Base-by-base conservation (phyloP, 1,140 invertebrate genomes). In the Euura saliciscinereae region DNA sequence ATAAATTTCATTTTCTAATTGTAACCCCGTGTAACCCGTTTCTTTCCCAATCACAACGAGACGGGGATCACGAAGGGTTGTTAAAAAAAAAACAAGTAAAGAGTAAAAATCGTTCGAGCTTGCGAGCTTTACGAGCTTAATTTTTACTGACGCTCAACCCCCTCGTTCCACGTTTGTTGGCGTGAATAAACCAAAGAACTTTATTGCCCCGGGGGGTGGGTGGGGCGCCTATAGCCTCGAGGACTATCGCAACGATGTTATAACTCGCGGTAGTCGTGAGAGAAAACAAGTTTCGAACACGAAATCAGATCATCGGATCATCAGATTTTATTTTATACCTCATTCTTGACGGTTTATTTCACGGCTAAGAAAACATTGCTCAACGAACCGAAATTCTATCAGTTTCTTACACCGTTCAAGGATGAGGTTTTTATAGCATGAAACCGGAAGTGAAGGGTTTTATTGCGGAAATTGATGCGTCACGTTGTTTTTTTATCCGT, bases 161-260 rank as follows among this genome's bases (percentile, higher is more conserved):
- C 28, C 28, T 28, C 28, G 28, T 28, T 1, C 28, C 28, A 28
- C 28, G 28, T 28, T 28, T n/a, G 51, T 59, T 59, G 51, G 13
- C 51, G 51, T 59, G 51, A n/a, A 59, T 59, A 59, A 59, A 59
- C 4, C 51, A 59, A 59, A 59, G 51, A 59, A 11, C 51, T 59
- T 59, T 59, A 59, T 59, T 59, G 51, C 51, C 51, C 51, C 51
- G 51, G 6, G 51, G 3, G 8, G 6, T n/a, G 3, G 51, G 51
- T 28, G 28, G 28, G 28, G 28, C 28, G 28, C 28, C 28, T 28
- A 28, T 28, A 28, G 28, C 28, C 28, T 28, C 28, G 28, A 28
- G 28, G 28, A 28, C 28, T 28, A 28, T 28, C 28, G 28, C 28
- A 28, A 28, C 28, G 28, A 28, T 1, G 28, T 28, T 1, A 28